phyloP scores from a whole-genome alignment of 2,113 vertebrate species.

The Erythrolamprus reginae region DNA sequence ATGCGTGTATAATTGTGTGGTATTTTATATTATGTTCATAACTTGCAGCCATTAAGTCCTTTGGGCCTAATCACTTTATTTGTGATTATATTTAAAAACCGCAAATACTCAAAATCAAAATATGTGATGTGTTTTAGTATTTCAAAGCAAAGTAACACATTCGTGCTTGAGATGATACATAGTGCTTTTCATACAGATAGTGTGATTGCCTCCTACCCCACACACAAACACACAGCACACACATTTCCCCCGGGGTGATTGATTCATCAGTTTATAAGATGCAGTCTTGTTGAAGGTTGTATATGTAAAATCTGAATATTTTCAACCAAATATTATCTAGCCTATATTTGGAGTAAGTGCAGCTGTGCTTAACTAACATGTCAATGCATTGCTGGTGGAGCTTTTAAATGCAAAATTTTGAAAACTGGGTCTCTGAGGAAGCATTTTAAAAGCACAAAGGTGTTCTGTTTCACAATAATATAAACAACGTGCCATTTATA shows the following conservation, averaged over 20 bases:
- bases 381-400: slow-evolving; percentile 26
- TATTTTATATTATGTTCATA: slow-evolving; percentile 1
- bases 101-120: not conserved
- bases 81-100: not conserved
- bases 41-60: not conserved
- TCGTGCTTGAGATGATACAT: not conserved
- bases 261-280: not conserved
- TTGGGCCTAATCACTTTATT: not conserved
- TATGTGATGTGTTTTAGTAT: not conserved
- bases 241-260: slow-evolving; percentile 1
- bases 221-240: not conserved
- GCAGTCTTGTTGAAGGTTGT: not conserved
- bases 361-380: slow-evolving; percentile 17
- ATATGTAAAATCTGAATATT: not conserved
- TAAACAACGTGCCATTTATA: slow-evolving; percentile 57
- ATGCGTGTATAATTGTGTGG: not conserved
- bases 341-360: slow-evolving; percentile 16
- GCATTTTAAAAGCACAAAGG: slow-evolving; percentile 54
- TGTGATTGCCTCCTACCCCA: not conserved
- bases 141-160: not conserved
- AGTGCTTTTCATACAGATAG: not conserved
- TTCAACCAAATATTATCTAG: slow-evolving; percentile 16
- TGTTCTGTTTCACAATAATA: slow-evolving; percentile 60
- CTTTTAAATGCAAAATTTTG: slow-evolving; percentile 43
- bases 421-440: slow-evolving; percentile 54